These are phyloP conservation scores for Acipenser transmontanus DNA, from an alignment of 2,797 vertebrate species.

Conservation along the genomic window DNA sequence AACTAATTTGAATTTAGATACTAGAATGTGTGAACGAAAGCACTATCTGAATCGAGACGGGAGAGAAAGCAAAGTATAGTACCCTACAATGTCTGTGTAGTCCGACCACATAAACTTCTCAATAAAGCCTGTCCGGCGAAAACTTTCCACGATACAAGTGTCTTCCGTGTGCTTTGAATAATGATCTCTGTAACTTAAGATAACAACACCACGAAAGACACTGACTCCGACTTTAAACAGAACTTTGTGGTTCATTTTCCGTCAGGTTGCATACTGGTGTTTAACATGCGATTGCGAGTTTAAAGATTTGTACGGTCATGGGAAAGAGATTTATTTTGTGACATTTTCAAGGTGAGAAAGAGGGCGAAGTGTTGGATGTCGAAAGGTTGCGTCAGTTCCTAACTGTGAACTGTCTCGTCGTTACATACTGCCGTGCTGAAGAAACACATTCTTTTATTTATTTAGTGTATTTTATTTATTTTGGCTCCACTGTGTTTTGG, in stretches of 20 bases:
- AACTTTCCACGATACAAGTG: no score
- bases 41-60: no score
- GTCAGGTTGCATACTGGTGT: neutral
- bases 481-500: neutral
- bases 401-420: constrained; percentile 48
- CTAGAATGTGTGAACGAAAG: no score
- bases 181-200: no score
- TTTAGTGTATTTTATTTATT: neutral
- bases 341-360: constrained; percentile 3
- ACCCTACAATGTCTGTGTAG: no score
- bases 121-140: no score
- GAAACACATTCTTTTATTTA: neutral
- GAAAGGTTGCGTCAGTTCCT: constrained; percentile 12
- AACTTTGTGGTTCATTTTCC: neutral
- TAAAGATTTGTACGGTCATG: constrained; percentile 5
- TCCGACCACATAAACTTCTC: no score
- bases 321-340: neutral
- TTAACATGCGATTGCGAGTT: neutral
- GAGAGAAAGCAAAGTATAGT: no score
- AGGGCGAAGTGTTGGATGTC: neutral
- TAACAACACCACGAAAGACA: no score
- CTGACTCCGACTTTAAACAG: no score
- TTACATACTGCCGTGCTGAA: constrained; percentile 17
- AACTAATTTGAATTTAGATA: no score
- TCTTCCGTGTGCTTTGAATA: no score